phyloP scores from a whole-genome alignment of 2,797 vertebrate species.

The Melanotaenia parkinsoni region DNA sequence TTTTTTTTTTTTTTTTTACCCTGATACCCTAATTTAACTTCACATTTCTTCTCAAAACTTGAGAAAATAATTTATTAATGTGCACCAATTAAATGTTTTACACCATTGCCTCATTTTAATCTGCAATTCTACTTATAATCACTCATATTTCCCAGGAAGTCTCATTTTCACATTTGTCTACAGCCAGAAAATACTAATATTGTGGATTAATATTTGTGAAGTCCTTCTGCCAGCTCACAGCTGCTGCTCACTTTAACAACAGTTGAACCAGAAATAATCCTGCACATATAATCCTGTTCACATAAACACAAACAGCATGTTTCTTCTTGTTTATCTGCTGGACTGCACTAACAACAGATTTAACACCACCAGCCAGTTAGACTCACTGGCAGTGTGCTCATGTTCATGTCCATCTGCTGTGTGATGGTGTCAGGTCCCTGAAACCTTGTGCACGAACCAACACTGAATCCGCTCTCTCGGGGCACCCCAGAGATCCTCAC shows the following conservation, averaged over 20 bases:
- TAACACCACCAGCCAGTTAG: conserved; percentile 37
- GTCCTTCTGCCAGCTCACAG: conserved; percentile 23
- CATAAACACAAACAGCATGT: conserved; percentile 32
- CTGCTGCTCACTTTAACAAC: conserved; percentile 41
- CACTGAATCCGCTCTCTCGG: conserved; percentile 14
- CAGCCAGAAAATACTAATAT: conserved; percentile 6
- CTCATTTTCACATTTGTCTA: background rate
- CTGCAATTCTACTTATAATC: background rate
- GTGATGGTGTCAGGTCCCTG: conserved; percentile 12
- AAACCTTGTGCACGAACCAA: conserved; percentile 27
- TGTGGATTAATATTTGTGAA: background rate
- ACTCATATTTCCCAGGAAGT: background rate
- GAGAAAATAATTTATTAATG: background rate
- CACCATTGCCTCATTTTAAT: background rate
- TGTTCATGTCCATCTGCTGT: conserved; percentile 60
- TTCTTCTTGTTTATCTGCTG: conserved; percentile 45
- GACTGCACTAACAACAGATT: conserved; percentile 40
- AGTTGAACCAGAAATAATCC: conserved; percentile 41
- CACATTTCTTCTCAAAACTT: background rate
- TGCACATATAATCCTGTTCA: conserved; percentile 32
- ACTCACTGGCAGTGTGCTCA: conserved; percentile 5
- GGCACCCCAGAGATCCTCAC: conserved; percentile 48
- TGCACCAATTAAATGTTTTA: background rate
- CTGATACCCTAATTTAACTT: background rate
- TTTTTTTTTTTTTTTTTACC: background rate